Percentiles rank a stretch among this genome's conserved stretches.
These are phyloP conservation scores for Pseudoips prasinana DNA, from an alignment of 2,888 invertebrate genomes.

Conservation along the genomic window DNA sequence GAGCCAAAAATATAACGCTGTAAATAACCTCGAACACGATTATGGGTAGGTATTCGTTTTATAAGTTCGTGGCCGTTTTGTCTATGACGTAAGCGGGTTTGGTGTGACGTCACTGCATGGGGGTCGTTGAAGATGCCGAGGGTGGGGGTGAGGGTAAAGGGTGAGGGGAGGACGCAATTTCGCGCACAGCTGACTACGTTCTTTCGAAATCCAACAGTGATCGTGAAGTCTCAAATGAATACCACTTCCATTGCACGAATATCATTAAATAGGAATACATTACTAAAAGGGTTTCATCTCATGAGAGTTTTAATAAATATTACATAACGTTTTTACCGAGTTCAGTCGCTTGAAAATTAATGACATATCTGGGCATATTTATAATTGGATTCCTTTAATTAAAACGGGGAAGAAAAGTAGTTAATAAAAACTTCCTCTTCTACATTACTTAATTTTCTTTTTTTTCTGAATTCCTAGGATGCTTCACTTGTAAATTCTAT, in stretches of 20 bases:
- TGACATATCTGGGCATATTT: too few species aligned
- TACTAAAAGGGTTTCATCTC: constrained; percentile 22
- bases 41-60: constrained; percentile 64
- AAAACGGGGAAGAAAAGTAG: too few species aligned
- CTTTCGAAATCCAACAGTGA: constrained; percentile 50
- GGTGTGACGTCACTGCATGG: constrained; percentile 65
- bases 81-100: constrained; percentile 68
- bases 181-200: constrained; percentile 71
- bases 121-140: constrained; percentile 40
- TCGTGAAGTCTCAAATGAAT: constrained; percentile 19
- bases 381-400: too few species aligned
- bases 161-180: constrained; percentile 60
- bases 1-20: constrained; percentile 29
- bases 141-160: constrained; percentile 36
- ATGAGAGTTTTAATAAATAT: too few species aligned
- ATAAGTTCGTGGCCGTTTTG: constrained; percentile 63
- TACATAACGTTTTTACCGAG: too few species aligned
- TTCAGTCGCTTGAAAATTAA: too few species aligned
- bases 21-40: constrained; percentile 65
- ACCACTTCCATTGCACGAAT: constrained; percentile 33
- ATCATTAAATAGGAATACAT: constrained; percentile 31
- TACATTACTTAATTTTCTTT: too few species aligned
- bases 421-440: too few species aligned
- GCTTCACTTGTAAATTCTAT: too few species aligned
- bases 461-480: too few species aligned